A percentile compares a stretch with the other conserved stretches of the same genome.
Evolutionary conservation across 2,797 vertebrate species (phyloP).

Genomic region (Sorex maritimensis): DNA sequence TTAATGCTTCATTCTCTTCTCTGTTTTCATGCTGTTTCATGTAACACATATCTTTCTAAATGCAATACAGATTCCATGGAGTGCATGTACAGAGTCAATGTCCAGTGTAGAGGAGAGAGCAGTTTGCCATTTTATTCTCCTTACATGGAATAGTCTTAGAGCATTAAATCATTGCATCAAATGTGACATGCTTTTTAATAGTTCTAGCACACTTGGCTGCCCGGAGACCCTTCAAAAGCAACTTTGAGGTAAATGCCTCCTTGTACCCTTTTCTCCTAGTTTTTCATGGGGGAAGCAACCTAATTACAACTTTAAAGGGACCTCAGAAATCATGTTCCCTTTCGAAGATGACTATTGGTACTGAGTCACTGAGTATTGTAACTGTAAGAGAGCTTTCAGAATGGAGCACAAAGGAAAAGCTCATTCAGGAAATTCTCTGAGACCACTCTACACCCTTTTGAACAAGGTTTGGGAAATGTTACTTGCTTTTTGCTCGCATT

Average conservation of each 20-base stretch:
- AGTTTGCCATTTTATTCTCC: neutral
- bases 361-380: constrained; percentile 51
- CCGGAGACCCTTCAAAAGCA: constrained; percentile 49
- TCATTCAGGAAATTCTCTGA: constrained; percentile 10
- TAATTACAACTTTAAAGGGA: constrained; percentile 75
- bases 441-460: constrained; percentile 35
- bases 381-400: constrained; percentile 53
- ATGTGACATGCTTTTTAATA: constrained; percentile 14
- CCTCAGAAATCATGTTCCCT: constrained; percentile 42
- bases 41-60: constrained; percentile 15
- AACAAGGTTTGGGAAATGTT: constrained; percentile 20
- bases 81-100: neutral
- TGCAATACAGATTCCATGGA: neutral
- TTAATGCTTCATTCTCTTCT: constrained; percentile 25
- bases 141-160: neutral
- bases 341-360: constrained; percentile 52
- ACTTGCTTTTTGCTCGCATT: constrained; percentile 73
- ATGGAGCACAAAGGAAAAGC: constrained; percentile 50
- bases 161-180: constrained; percentile 30
- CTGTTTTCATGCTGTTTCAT: neutral
- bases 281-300: constrained; percentile 71
- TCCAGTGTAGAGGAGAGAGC: neutral
- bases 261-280: neutral
- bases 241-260: constrained; percentile 31
- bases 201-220: constrained; percentile 17